These are phyloP conservation scores for Austrofundulus limnaeus DNA, from an alignment of 2,113 vertebrate genomes.

Conservation along the genomic window DNA sequence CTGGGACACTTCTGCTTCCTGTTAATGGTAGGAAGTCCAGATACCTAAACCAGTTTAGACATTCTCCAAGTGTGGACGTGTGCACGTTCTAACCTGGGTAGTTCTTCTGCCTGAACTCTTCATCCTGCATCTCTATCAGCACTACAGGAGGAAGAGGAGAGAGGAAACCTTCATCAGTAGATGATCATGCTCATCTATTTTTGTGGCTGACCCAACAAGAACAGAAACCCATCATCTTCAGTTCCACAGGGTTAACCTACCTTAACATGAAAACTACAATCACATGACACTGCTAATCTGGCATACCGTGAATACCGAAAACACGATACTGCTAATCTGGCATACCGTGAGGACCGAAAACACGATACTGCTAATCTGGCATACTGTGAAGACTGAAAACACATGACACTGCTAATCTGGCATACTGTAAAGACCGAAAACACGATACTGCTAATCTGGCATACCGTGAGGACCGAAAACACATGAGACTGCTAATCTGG, in stretches of 20 bases:
- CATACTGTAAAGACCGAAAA: too few relatives aligned
- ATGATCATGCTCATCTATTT: slow-evolving; percentile 5
- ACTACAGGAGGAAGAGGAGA: slow-evolving; percentile 75
- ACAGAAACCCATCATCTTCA: background rate
- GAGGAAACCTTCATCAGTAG: slow-evolving; percentile 46
- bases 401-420: too few relatives aligned
- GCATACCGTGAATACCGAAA: too few relatives aligned
- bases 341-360: too few relatives aligned
- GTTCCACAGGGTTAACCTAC: background rate
- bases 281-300: background rate
- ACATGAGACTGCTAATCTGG: too few relatives aligned
- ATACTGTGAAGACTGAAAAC: too few relatives aligned
- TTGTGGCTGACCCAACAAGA: background rate
- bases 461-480: too few relatives aligned
- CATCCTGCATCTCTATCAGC: slow-evolving; percentile 85
- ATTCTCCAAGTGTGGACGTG: background rate
- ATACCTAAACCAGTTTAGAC: background rate
- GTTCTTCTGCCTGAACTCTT: slow-evolving; percentile 83
- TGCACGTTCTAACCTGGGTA: slow-evolving; percentile 78
- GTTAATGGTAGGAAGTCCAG: slow-evolving; percentile 12
- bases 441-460: too few relatives aligned
- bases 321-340: too few relatives aligned
- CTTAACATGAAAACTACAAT: background rate
- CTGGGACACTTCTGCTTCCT: background rate
- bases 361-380: too few relatives aligned